Evolutionary conservation across 2,888 invertebrate species (phyloP).

Genomic region (Andrena fulva): DNA sequence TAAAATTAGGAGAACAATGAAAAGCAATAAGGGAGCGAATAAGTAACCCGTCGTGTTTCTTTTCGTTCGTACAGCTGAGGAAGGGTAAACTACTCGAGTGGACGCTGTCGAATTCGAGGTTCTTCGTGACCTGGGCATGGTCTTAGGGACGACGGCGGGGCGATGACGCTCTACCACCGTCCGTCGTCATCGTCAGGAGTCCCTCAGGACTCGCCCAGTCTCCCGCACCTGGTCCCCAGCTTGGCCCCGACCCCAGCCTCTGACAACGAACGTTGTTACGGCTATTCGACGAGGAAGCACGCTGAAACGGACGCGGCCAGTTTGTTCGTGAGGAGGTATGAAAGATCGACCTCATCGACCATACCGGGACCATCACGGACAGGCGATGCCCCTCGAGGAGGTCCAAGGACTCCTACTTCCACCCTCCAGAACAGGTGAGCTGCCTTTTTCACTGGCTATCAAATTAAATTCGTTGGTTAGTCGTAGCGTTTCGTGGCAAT

Average conservation of each 20-base stretch:
- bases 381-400: constrained; percentile 82
- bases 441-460: not conserved
- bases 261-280: constrained; percentile 14
- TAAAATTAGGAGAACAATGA: not conserved
- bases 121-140: constrained; percentile 77
- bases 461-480: not conserved
- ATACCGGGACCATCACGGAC: constrained; percentile 80
- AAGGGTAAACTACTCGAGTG: constrained; percentile 5
- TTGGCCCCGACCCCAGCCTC: constrained; percentile 51
- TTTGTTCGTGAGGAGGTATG: constrained; percentile 75
- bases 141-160: constrained; percentile 82
- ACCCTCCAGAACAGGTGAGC: constrained; percentile 80
- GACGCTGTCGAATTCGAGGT: constrained; percentile 34
- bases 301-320: constrained; percentile 57
- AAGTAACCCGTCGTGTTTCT: not conserved
- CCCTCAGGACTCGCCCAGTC: constrained; percentile 80
- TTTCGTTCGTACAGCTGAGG: constrained; percentile 3
- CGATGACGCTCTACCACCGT: constrained; percentile 83
- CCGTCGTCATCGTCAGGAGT: constrained; percentile 79
- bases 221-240: constrained; percentile 69
- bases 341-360: constrained; percentile 79
- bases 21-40: not conserved
- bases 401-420: constrained; percentile 81
- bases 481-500: too few relatives aligned
- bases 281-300: constrained; percentile 50